Percentiles rank a stretch among this genome's conserved stretches.
phyloP scores from a whole-genome alignment of 2,113 vertebrate genomes.

The Chionomys nivalis region DNA sequence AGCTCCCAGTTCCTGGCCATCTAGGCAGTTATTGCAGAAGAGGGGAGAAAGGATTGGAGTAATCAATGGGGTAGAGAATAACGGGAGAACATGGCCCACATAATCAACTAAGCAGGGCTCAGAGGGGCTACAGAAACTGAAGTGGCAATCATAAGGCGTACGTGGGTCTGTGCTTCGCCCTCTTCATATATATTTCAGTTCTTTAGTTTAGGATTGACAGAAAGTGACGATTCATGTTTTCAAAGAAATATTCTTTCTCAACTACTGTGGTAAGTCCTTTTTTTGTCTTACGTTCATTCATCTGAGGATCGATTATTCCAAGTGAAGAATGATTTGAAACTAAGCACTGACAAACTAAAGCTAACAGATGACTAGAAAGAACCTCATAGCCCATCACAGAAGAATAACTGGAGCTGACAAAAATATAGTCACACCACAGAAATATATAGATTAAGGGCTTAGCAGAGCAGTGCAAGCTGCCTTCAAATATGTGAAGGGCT shows the following conservation, averaged over 20 bases:
- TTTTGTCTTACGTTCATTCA: neutral
- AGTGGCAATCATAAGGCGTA: neutral
- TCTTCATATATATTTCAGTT: too few relatives aligned
- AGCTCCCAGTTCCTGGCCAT: neutral
- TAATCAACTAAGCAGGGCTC: neutral
- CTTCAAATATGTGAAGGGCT: conserved; percentile 63
- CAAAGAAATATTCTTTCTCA: neutral
- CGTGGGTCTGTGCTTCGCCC: too few relatives aligned
- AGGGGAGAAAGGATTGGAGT: neutral
- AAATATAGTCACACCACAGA: conserved; percentile 44
- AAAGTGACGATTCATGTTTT: neutral
- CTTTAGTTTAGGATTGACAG: neutral
- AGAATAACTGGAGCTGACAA: conserved; percentile 56
- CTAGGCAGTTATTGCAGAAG: neutral
- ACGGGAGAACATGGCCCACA: neutral
- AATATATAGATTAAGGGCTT: conserved; percentile 69
- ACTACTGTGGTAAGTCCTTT: neutral
- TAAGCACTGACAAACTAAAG: conserved; percentile 44
- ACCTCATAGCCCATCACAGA: conserved; percentile 36
- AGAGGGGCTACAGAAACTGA: neutral
- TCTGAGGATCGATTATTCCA: neutral
- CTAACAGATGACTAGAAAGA: conserved; percentile 27
- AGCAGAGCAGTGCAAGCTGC: conserved; percentile 22
- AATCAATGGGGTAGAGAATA: fast-evolving
- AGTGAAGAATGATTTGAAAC: conserved; percentile 42